Base-by-base conservation (phyloP, 2,888 invertebrate species). In the Melinaea marsaeus region DNA sequence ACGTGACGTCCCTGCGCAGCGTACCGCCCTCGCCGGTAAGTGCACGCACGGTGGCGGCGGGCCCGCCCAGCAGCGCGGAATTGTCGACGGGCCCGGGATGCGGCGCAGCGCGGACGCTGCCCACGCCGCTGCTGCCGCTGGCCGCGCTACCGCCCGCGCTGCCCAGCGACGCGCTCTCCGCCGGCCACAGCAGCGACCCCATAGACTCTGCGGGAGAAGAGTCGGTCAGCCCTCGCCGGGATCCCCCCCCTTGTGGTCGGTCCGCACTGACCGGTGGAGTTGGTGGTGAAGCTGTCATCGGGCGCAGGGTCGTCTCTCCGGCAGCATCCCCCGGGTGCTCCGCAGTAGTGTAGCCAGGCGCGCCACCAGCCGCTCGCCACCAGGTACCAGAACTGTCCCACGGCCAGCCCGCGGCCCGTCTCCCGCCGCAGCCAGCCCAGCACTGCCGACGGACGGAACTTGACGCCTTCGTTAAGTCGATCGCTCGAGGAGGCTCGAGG, bases 381-480 rank as follows among this genome's bases (percentile, higher is more conserved):
- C 68, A 98, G 92, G 91, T 97, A 97, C 97, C 97, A 97, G 85
- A 96, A 95, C 86, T 97, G 96, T 0, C 96, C 97, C 61, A 95
- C 93, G 56, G 93, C 88, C 78, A 95, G 94, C 0, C 96, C 95
- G 56, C 95, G 92, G 57, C 92, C 90, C 71, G 94, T 94, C 79
- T 96, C 96, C 54, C 97, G 92, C 2, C 94, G 92, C 67, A 97
- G 79, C 97, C 97, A 98, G 1, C 95, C 95, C 67, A 94, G 92
- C 11, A 95, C 95, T 92, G 78, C 32, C 5, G 37, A 13, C 13
- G 48, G 6, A n/a, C 4, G 37, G 22, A 22, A 22, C 22, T 22
- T 22, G 22, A 22, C 22, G 22, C 22, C 22, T 22, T 22, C 22
- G 22, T 22, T 22, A 22, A 22, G 1, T 22, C 22, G 0, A 22